Conservation (phyloP, 2,888 invertebrate genomes). For the Drosophila robusta region DNA sequence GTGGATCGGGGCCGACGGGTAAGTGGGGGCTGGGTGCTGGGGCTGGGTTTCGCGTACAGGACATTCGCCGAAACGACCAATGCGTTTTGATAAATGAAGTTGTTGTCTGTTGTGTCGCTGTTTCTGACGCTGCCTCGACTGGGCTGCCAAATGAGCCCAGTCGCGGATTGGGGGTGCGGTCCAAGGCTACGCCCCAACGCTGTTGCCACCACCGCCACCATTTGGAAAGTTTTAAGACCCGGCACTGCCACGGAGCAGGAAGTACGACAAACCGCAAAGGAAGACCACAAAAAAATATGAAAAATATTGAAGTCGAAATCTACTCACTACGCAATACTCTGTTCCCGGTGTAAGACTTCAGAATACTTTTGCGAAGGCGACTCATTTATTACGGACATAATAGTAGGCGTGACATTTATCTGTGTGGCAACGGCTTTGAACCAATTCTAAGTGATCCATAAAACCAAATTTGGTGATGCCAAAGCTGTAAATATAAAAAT, state of each 20-base stretch:
- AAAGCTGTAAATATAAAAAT: too few species aligned
- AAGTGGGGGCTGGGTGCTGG: not conserved
- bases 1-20: not conserved
- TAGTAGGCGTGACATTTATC: too few species aligned
- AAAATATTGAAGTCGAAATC: not conserved
- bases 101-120: constrained; percentile 54
- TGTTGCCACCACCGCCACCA: constrained; percentile 11
- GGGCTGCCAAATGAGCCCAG: constrained; percentile 63
- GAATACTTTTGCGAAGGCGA: too few species aligned
- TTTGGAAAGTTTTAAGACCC: constrained; percentile 49
- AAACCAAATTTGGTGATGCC: too few species aligned
- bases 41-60: constrained; percentile 10
- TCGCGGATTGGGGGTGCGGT: constrained; percentile 5
- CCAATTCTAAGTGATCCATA: too few species aligned
- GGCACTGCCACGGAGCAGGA: constrained; percentile 48
- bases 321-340: not conserved
- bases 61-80: constrained; percentile 31
- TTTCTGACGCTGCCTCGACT: constrained; percentile 33
- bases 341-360: too few species aligned
- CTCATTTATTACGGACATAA: too few species aligned
- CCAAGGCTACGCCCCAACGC: constrained; percentile 12
- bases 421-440: too few species aligned
- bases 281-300: constrained; percentile 27
- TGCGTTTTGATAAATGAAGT: constrained; percentile 71
- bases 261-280: constrained; percentile 61